Evolutionary conservation across 37 sponge, comb jelly and placozoan genomes (phyloP).

Genomic region (Theonella swinhoei): DNA sequence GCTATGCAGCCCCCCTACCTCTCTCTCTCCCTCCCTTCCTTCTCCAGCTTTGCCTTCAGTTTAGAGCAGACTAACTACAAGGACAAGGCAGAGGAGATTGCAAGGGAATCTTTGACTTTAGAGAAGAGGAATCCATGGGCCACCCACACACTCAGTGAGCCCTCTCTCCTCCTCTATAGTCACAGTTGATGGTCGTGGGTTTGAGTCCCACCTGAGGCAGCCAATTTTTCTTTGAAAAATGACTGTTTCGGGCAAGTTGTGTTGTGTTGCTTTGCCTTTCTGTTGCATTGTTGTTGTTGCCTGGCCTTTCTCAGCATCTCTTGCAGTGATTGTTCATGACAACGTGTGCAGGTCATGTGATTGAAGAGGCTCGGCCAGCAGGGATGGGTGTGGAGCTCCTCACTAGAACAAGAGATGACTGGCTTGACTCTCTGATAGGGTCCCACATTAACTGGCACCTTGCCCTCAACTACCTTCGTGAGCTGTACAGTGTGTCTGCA

Average conservation of each 20-base stretch:
- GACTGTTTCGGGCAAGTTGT: no score
- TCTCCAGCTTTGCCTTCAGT: conserved; percentile 48
- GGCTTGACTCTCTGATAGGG: conserved; percentile 46
- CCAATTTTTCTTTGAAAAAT: no score
- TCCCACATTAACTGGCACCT: conserved; percentile 76
- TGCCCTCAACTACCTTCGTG: conserved; percentile 65
- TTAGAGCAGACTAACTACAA: conserved; percentile 48
- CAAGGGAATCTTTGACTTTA: conserved; percentile 30
- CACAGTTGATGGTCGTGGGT: background rate
- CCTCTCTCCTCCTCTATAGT: background rate
- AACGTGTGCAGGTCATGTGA: conserved; percentile 60
- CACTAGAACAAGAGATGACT: conserved; percentile 40
- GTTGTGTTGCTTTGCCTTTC: background rate
- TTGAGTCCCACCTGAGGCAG: no score
- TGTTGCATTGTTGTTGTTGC: no score
- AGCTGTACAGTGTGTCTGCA: background rate
- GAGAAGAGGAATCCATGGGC: conserved; percentile 37
- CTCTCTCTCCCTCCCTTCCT: background rate
- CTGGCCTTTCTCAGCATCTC: no score
- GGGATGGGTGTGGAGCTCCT: conserved; percentile 63
- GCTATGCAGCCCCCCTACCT: background rate
- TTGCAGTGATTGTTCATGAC: no score
- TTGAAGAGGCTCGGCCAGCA: conserved; percentile 53
- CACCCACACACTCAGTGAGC: conserved; percentile 48
- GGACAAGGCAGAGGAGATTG: conserved; percentile 37